Evolutionary conservation across 2,113 vertebrate genomes (phyloP).

Genomic region (Maccullochella peelii): DNA sequence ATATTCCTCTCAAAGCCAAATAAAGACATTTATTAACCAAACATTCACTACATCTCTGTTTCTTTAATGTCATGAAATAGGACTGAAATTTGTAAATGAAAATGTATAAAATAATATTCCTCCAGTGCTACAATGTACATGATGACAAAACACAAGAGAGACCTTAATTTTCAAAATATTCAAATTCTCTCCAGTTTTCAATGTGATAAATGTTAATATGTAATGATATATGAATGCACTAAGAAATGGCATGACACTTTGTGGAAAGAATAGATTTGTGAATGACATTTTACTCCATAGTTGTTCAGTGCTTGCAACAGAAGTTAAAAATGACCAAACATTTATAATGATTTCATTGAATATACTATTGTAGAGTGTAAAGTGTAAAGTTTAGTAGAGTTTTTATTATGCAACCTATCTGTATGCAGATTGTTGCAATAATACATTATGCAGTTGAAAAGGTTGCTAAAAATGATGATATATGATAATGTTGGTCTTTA

Average conservation of each 20-base stretch:
- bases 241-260: neutral
- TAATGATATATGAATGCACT: neutral
- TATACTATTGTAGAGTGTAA: neutral
- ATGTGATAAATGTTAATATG: too few relatives aligned
- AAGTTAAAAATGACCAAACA: too few relatives aligned
- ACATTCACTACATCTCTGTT: constrained; percentile 2
- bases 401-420: neutral
- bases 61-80: constrained; percentile 9
- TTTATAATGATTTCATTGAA: neutral
- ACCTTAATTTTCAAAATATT: neutral
- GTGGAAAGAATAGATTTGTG: too few relatives aligned
- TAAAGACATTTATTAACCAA: constrained; percentile 88
- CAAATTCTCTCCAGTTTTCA: neutral
- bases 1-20: constrained; percentile 85
- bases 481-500: neutral
- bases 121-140: neutral
- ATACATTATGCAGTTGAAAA: neutral
- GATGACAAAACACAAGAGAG: neutral
- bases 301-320: too few relatives aligned
- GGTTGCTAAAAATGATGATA: neutral
- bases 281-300: too few relatives aligned
- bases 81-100: neutral
- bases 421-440: neutral
- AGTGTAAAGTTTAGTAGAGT: neutral
- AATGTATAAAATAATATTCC: neutral